Base-by-base conservation (phyloP, 1,140 invertebrate species). In the Polyergus mexicanus region DNA sequence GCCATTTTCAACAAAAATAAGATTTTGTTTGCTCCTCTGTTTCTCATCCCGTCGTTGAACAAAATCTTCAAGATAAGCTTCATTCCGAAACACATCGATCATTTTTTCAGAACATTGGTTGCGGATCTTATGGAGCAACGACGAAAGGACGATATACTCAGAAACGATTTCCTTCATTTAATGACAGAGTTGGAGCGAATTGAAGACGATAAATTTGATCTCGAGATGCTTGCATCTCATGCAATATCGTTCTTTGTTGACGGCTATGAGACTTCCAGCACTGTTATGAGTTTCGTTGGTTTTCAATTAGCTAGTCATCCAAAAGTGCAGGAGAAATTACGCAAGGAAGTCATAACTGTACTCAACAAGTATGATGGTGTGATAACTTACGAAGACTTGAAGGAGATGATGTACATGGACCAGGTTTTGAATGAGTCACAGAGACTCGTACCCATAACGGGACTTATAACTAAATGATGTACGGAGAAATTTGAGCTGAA, bases 301-400 rank as follows among this genome's bases (percentile, higher is more conserved):
- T 97, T 96, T 86, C 94, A 96, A 75, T 92, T 98, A 22, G 97
- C 97, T 0, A 89, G 91, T 2, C 94, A 97, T 92, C 96, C 96
- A 51, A 94, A 96, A 16, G 92, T 97, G 25, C 97, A 98, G 88
- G 92, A 96, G 0, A 96, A 94, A 86, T 87, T 97, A 0, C 93
- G 96, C 16, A 89, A 95, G 1, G 97, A 98, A 92, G 95, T 98
- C 0, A 91, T 95, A 3, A 87, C 92, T 4, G 95, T 96, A 10
- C 89, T 96, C 16, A 87, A 84, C 0, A 95, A 95, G n/a, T 89
- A 96, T 65, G 92, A 94, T 8, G 95, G 95, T 5, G 87, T 95
- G 25, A 93, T 96, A 19, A 96, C 94, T 5, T 97, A 97, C 86
- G 96, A 97, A 5, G 94, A 93, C 1, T 90, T 97, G 22, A 96